Base-by-base conservation (phyloP, 1,140 invertebrate genomes). In the Glomeris maerens region DNA sequence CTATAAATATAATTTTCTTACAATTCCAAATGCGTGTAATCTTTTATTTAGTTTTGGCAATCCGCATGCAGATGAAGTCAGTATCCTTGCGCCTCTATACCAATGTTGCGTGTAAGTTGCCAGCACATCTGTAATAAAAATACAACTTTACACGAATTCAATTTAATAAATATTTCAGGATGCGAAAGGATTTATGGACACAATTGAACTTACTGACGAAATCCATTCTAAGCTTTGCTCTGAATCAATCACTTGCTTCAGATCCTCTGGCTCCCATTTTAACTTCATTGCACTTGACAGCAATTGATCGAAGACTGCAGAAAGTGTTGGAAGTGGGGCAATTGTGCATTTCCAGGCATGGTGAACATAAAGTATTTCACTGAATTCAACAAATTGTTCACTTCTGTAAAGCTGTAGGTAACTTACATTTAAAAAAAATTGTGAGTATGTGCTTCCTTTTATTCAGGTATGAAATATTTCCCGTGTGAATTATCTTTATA, bases 41-140 rank as follows among this genome's bases (percentile, higher is more conserved):
- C 27, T 48, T 3, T 4, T 46, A 28, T 52, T 54, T 52, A 74
- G 86, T 46, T 78, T 91, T 62, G 87, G 87, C 10, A 88, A 91
- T 72, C 85, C 86, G 2, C 67, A 77, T 59, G 66, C 78, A 36
- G 84, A 91, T 74, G 82, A 87, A 64, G 64, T 82, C 31, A 84
- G 87, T 60, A 91, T 93, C 57, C 68, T 93, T 54, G 84, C 87
- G 17, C 89, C 88, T 40, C 68, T 93, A 0, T 89, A 85, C 67
- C 88, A 92, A 59, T 92, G 88, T 64, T 92, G 87, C 67, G 76
- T 81, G 87, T 88, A 72, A 77, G 80, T 76, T 38, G 10, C 17
- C 20, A 42, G 40, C 20, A 7, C 5, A 21, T 42, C n/a, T n/a
- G n/a, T n/a, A n/a, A n/a, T n/a, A n/a, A n/a, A n/a, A n/a, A n/a